phyloP scores from a whole-genome alignment of 2,797 vertebrate species.

The Tympanoctomys barrerae region DNA sequence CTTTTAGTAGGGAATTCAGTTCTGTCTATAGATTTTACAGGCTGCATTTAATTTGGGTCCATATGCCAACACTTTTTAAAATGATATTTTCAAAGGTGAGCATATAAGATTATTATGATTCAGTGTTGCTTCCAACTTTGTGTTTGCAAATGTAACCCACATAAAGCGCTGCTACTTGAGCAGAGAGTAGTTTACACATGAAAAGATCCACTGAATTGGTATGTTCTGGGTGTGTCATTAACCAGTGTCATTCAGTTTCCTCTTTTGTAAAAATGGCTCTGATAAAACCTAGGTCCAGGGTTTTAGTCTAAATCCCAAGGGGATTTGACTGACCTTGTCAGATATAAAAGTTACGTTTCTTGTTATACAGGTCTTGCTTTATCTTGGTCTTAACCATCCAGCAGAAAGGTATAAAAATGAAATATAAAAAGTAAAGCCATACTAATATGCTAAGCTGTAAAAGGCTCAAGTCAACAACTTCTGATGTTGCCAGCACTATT shows the following conservation, averaged over 20 bases:
- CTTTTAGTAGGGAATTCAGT: conserved; percentile 7
- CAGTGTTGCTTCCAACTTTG: background rate
- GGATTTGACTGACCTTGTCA: too few species aligned
- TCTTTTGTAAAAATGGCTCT: background rate
- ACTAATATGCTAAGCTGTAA: too few species aligned
- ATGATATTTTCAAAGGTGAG: background rate
- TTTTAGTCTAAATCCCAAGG: too few species aligned
- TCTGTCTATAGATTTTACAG: background rate
- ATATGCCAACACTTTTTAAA: conserved; percentile 13
- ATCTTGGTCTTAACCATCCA: too few species aligned
- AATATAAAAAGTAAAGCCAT: too few species aligned
- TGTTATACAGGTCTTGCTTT: too few species aligned
- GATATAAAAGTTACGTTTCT: too few species aligned
- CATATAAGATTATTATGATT: background rate
- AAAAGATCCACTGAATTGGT: background rate
- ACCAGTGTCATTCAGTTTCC: conserved; percentile 3
- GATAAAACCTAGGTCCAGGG: background rate
- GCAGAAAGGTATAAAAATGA: too few species aligned
- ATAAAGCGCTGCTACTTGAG: background rate
- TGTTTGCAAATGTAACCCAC: background rate
- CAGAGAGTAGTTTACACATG: background rate
- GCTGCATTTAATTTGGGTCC: background rate
- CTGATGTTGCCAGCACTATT: too few species aligned
- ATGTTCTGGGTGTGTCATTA: background rate
- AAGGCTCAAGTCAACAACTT: too few species aligned